phyloP scores from a whole-genome alignment of 1,140 invertebrate species.

The Doryteuthis pealeii region DNA sequence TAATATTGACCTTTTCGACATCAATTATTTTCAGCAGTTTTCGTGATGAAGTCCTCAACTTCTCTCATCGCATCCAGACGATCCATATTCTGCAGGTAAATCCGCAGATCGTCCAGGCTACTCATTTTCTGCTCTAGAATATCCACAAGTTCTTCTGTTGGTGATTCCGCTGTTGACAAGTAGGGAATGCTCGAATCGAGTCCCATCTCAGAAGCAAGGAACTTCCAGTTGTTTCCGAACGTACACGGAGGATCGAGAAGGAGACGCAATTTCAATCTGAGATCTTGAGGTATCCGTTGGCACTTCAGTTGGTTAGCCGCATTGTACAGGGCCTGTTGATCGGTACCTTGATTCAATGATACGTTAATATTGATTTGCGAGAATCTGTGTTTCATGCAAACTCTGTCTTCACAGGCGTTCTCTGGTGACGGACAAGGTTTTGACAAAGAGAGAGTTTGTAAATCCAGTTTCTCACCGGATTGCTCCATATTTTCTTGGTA shows the following conservation, averaged over 20 bases:
- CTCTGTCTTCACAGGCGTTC: background rate
- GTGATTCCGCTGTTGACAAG: constrained; percentile 4
- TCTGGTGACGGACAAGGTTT: background rate
- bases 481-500: constrained; percentile 33
- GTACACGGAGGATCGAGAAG: constrained; percentile 18
- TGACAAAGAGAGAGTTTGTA: constrained; percentile 23
- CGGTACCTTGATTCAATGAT: constrained; percentile 8
- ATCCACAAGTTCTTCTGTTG: constrained; percentile 20
- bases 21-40: background rate
- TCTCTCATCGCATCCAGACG: constrained; percentile 13
- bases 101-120: background rate
- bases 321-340: background rate
- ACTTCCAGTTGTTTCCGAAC: constrained; percentile 22
- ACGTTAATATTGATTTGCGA: constrained; percentile 15
- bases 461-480: constrained; percentile 32
- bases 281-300: constrained; percentile 24
- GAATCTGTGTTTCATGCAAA: constrained; percentile 12
- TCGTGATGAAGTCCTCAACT: background rate
- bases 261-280: constrained; percentile 26
- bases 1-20: no score
- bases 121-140: constrained; percentile 14
- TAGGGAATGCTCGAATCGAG: constrained; percentile 18
- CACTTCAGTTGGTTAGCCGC: background rate
- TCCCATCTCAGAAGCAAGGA: constrained; percentile 13
- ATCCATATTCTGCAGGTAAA: constrained; percentile 13